Base-by-base conservation (phyloP, 2,888 invertebrate species). In the Stratiomys singularior region DNA sequence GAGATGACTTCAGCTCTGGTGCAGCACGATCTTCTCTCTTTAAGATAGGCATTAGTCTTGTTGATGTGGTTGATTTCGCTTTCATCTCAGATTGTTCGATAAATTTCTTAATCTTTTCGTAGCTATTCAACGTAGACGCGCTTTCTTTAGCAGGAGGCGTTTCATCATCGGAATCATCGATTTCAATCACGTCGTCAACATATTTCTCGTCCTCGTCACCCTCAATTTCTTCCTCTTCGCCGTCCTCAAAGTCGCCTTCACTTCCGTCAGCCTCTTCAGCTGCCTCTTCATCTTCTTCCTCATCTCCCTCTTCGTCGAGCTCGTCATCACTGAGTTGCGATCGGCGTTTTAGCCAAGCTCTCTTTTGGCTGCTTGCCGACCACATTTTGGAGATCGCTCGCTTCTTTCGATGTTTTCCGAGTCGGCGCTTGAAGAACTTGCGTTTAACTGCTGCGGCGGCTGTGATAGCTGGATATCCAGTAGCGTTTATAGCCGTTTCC, bases 221-320 rank as follows among this genome's bases (percentile, higher is more conserved):
- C 15, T 47, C 69, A 78, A 83, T 83, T 80, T 84, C 83, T 79
- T 83, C 83, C 83, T 83, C 84, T 67, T 83, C 81, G 21, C 83
- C 83, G 74, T 84, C 83, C 47, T 84, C 83, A 23, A 52, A 52
- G 4, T 37, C 37, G 1, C n/a, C 37, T 2, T 66, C 37, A 30
- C 30, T 27, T 23, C 18, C 47, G 0, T 69, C 69, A 37, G 18
- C 81, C 18, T 83, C 83, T 74, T 84, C 83, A 56, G 84, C 23
- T 25, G 46, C 69, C 47, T 44, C 9, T 21, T 27, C 46, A 23
- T 25, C 47, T 18, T 37, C 15, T 4, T 37, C 46, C 1, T 15
- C 66, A 13, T n/a, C 37, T n/a, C 23, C 47, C 28, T 78, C 46
- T 18, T 77, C 47, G 1, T n/a, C n/a, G n/a, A n/a, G n/a, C n/a